Percentiles rank a stretch among this genome's conserved stretches.
Conservation (phyloP, 2,888 invertebrate species). For the Conchocele bisecta region DNA sequence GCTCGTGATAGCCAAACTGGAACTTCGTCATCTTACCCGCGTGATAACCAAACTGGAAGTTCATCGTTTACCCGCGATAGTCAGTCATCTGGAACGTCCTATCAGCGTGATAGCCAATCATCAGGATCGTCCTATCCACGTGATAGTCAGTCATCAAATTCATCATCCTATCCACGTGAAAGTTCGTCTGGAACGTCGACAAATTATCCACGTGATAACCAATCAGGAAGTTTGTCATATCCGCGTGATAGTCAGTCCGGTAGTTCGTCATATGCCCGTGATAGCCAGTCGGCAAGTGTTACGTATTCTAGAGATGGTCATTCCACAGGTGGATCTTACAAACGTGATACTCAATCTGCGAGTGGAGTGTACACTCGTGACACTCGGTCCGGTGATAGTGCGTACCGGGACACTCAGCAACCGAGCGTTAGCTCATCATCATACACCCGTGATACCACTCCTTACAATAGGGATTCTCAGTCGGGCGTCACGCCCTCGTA, state of each 20-base stretch:
- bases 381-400: constrained; percentile 40
- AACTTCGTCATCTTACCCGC: constrained; percentile 42
- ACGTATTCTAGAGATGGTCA: too few relatives aligned
- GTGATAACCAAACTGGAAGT: constrained; percentile 45
- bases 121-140: constrained; percentile 39
- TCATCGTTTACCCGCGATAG: too few relatives aligned
- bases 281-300: constrained; percentile 45
- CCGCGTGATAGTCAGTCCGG: constrained; percentile 44
- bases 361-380: constrained; percentile 42
- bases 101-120: constrained; percentile 56
- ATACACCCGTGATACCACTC: too few relatives aligned
- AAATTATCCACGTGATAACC: constrained; percentile 43
- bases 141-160: constrained; percentile 39
- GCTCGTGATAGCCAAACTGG: constrained; percentile 43
- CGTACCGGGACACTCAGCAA: constrained; percentile 49
- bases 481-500: constrained; percentile 8
- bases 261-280: constrained; percentile 44
- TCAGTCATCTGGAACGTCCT: constrained; percentile 42
- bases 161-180: constrained; percentile 46
- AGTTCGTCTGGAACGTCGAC: constrained; percentile 44
- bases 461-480: constrained; percentile 47
- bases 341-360: constrained; percentile 57
- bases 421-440: too few relatives aligned
- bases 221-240: constrained; percentile 46
- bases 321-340: constrained; percentile 45